Conservation (phyloP, 1,140 invertebrate genomes). For the Temnothorax nylanderi region DNA sequence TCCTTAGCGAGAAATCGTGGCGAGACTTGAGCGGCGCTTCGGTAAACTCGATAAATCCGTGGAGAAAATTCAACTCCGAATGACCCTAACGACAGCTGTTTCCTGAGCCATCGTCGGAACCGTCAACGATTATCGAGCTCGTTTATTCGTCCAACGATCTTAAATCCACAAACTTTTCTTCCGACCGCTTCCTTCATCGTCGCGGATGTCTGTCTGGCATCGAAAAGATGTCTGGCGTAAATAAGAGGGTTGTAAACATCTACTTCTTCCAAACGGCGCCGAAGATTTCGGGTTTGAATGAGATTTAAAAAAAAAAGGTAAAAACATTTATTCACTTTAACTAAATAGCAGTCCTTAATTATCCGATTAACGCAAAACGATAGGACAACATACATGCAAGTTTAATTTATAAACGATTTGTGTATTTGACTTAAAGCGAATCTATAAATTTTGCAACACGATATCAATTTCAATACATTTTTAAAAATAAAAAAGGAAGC, state of each 20-base stretch:
- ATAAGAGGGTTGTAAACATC: slow-evolving; percentile 60
- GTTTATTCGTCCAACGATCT: slow-evolving; percentile 60
- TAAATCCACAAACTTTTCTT: slow-evolving; percentile 65
- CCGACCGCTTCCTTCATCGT: slow-evolving; percentile 31
- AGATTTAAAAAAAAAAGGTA: not conserved
- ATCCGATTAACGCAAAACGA: not conserved
- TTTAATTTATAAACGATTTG: not conserved
- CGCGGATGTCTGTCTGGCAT: slow-evolving; percentile 56
- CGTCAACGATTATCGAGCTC: slow-evolving; percentile 64
- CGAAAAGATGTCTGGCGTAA: slow-evolving; percentile 49
- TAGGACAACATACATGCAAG: no score
- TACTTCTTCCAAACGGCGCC: not conserved
- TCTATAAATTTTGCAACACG: not conserved
- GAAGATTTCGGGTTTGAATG: not conserved
- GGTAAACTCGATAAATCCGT: slow-evolving; percentile 62
- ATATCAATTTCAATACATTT: not conserved
- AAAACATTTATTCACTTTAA: not conserved
- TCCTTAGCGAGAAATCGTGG: slow-evolving; percentile 62
- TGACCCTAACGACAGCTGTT: slow-evolving; percentile 67
- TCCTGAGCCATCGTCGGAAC: slow-evolving; percentile 50
- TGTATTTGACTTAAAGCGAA: not conserved
- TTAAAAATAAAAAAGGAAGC: not conserved
- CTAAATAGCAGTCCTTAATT: not conserved
- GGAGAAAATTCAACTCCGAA: slow-evolving; percentile 56
- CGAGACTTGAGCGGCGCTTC: slow-evolving; percentile 22